Conservation (phyloP, 2,888 invertebrate genomes). For the Dione vanillae region DNA sequence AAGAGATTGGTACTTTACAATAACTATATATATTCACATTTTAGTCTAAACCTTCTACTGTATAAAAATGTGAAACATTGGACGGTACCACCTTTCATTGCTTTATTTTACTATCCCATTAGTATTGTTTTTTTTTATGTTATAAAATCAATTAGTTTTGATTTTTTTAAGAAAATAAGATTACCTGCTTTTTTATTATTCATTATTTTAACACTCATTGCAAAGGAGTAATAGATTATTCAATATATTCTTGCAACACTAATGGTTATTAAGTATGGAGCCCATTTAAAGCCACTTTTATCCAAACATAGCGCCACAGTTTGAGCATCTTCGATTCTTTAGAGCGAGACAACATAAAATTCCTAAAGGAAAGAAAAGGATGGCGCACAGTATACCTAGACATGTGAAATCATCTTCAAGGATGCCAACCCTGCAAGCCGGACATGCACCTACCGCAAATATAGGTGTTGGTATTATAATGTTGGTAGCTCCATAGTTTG, state of each 20-base stretch:
- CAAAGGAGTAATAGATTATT: not conserved
- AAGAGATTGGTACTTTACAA: not conserved
- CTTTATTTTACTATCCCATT: constrained; percentile 9
- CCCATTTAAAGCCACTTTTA: constrained; percentile 55
- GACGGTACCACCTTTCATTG: constrained; percentile 28
- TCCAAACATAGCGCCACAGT: constrained; percentile 93
- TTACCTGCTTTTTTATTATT: not conserved
- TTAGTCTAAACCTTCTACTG: not conserved
- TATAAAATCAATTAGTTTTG: constrained; percentile 5
- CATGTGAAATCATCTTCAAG: constrained; percentile 95
- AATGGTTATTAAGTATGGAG: constrained; percentile 35
- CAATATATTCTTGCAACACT: constrained; percentile 8
- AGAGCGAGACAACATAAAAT: constrained; percentile 93
- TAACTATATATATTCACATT: not conserved
- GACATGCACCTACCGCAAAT: constrained; percentile 93
- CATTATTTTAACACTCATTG: not conserved
- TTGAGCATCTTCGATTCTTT: constrained; percentile 92
- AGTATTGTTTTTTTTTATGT: not conserved
- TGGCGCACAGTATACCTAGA: constrained; percentile 92
- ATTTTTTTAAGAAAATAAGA: too few relatives aligned
- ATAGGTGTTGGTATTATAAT: constrained; percentile 90
- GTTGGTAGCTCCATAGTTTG: constrained; percentile 85
- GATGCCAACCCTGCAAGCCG: constrained; percentile 94
- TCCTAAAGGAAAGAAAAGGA: constrained; percentile 94
- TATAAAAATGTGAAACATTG: constrained; percentile 20